A percentile compares a stretch with the other conserved stretches of the same genome.
phyloP scores from a whole-genome alignment of 1,140 invertebrate genomes.

The Calephelis nemesis region DNA sequence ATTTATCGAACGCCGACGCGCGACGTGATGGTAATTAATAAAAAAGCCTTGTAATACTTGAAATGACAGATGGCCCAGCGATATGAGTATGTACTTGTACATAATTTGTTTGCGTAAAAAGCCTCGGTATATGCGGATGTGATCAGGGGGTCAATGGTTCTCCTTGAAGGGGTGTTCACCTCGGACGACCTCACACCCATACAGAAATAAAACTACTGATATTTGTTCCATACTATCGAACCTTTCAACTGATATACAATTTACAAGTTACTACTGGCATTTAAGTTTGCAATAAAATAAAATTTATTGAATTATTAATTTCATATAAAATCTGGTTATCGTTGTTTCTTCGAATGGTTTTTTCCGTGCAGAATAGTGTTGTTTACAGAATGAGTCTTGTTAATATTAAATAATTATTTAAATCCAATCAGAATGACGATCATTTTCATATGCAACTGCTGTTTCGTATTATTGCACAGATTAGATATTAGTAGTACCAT shows the following conservation, averaged over 20 bases:
- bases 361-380: no score
- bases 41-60: conserved; percentile 1
- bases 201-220: conserved; percentile 45
- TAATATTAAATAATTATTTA: no score
- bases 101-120: conserved; percentile 36
- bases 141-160: conserved; percentile 66
- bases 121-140: conserved; percentile 55
- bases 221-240: conserved; percentile 21
- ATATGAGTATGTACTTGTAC: conserved; percentile 23
- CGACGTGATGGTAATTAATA: no score
- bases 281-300: neutral
- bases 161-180: conserved; percentile 75
- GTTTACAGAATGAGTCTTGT: no score
- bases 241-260: conserved; percentile 4
- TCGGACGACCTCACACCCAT: conserved; percentile 54
- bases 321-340: neutral
- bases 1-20: no score
- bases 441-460: no score
- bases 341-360: neutral
- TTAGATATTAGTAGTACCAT: no score
- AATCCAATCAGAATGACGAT: no score
- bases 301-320: neutral
- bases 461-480: no score
- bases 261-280: neutral
- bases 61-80: conserved; percentile 18